Conservation (phyloP, 2,113 vertebrate genomes). For the Chascanopsetta lugubris region DNA sequence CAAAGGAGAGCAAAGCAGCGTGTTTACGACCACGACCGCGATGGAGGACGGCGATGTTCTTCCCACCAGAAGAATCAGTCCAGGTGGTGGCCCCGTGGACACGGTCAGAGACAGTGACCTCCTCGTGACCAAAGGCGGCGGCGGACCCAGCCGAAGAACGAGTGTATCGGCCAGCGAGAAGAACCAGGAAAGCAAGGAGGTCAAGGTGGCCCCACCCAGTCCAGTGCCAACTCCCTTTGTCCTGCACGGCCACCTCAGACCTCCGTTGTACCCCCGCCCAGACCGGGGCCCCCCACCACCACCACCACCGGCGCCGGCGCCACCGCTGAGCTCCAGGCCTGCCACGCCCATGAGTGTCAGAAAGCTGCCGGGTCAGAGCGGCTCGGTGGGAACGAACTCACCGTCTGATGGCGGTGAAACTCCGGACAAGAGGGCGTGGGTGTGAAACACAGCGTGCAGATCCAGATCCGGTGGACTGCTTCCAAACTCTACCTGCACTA, state of each 20-base stretch:
- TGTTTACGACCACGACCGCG: neutral
- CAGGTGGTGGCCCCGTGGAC: conserved; percentile 8
- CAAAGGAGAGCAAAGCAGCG: conserved; percentile 51
- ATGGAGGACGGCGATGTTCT: conserved; percentile 26
- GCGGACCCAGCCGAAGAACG: neutral
- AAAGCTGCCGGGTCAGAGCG: conserved; percentile 30
- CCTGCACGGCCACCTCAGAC: conserved; percentile 37
- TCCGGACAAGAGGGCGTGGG: conserved; percentile 84
- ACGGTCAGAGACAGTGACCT: neutral
- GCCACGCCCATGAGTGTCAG: conserved; percentile 6
- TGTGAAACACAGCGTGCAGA: no score
- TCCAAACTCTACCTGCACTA: no score
- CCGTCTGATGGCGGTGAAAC: conserved; percentile 61
- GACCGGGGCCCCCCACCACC: no score
- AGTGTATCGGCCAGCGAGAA: neutral
- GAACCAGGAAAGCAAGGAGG: conserved; percentile 6
- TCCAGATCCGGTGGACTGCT: no score
- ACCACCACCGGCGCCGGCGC: no score
- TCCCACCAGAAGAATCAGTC: conserved; percentile 9
- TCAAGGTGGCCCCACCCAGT: neutral
- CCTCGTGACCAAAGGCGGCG: neutral
- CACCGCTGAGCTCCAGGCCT: conserved; percentile 20
- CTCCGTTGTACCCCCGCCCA: conserved; percentile 9
- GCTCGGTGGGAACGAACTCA: conserved; percentile 32
- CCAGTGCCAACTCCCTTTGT: conserved; percentile 6